A percentile compares a stretch with the other conserved stretches of the same genome.
Evolutionary conservation across 2,888 invertebrate species (phyloP).

Genomic region (Gastrophysa polygoni): DNA sequence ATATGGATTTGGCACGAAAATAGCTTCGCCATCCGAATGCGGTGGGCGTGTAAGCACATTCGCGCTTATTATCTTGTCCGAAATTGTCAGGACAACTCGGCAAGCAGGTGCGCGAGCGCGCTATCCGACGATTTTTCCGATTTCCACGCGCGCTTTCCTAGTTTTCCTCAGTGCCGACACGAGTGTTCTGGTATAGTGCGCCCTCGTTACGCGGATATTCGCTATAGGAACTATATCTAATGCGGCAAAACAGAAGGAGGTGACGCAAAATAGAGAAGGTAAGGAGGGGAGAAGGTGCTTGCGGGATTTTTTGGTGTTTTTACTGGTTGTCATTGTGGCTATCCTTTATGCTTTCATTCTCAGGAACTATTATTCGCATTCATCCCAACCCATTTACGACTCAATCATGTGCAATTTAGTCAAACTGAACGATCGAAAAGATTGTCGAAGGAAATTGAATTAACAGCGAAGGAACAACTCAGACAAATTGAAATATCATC

Average conservation of each 20-base stretch:
- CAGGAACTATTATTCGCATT: too few relatives aligned
- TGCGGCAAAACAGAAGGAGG: conserved; percentile 39
- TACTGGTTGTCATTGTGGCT: too few relatives aligned
- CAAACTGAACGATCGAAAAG: too few relatives aligned
- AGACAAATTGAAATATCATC: too few relatives aligned
- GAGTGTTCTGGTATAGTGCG: conserved; percentile 41
- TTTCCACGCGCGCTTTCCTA: conserved; percentile 39
- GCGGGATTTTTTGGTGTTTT: conserved; percentile 7
- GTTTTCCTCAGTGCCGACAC: conserved; percentile 44
- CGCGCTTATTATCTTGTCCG: background rate
- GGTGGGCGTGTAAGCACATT: conserved; percentile 38
- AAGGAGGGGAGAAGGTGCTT: conserved; percentile 15
- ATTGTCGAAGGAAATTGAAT: too few relatives aligned
- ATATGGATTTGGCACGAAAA: conserved; percentile 28
- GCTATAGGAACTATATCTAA: conserved; percentile 41
- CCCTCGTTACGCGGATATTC: conserved; percentile 33
- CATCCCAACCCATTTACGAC: too few relatives aligned
- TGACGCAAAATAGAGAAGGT: conserved; percentile 45
- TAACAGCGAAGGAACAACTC: too few relatives aligned
- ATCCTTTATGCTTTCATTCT: too few relatives aligned
- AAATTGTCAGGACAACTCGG: background rate
- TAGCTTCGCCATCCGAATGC: conserved; percentile 31
- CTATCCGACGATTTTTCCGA: conserved; percentile 31
- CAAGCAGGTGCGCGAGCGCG: conserved; percentile 37
- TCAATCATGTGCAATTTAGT: too few relatives aligned